A percentile compares a stretch with the other conserved stretches of the same genome.
phyloP scores from a whole-genome alignment of 2,888 invertebrate species.

The Platypus cylindrus region DNA sequence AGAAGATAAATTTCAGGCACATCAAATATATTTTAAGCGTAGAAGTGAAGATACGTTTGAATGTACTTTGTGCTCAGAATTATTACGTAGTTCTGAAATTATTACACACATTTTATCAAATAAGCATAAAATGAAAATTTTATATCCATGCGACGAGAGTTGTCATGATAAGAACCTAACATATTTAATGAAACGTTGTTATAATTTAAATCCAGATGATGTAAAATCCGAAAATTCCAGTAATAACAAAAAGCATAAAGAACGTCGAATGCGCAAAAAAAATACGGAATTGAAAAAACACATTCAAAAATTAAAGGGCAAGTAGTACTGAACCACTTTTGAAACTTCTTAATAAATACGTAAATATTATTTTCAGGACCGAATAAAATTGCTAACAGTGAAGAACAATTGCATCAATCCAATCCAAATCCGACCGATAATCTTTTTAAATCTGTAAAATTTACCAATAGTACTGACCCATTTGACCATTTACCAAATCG shows the following conservation, averaged over 20 bases:
- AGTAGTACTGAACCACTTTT: no score
- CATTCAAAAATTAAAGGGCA: no score
- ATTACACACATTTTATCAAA: slow-evolving; percentile 18
- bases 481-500: slow-evolving; percentile 18
- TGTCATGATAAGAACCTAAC: no score
- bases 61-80: slow-evolving; percentile 19
- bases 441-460: slow-evolving; percentile 18
- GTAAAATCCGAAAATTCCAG: neutral
- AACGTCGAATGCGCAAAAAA: no score
- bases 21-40: slow-evolving; percentile 25
- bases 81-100: slow-evolving; percentile 10
- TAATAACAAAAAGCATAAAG: no score
- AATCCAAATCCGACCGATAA: no score
- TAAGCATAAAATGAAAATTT: slow-evolving; percentile 18
- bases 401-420: no score
- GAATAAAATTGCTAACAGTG: slow-evolving; percentile 4
- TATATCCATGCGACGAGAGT: slow-evolving; percentile 17
- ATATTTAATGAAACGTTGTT: no score
- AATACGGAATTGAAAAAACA: no score
- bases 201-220: slow-evolving; percentile 1
- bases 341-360: no score
- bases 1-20: slow-evolving; percentile 23
- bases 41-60: slow-evolving; percentile 7
- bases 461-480: slow-evolving; percentile 10
- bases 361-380: slow-evolving; percentile 12